Percentiles rank a stretch among this genome's conserved stretches.
Conservation (phyloP, 2,797 vertebrate genomes). For the Rhinella marina region DNA sequence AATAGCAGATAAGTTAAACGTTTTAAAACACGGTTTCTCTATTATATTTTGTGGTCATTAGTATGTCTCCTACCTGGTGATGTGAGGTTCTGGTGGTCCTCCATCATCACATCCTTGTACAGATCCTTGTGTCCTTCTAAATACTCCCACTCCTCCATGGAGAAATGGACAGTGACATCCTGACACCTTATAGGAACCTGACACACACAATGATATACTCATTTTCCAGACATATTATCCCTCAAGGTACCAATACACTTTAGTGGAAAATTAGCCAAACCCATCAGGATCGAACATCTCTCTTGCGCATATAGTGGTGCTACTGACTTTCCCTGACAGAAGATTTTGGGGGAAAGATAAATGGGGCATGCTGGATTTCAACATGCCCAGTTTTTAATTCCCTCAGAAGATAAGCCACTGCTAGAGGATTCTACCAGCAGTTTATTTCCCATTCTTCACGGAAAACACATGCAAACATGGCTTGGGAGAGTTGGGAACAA, state of each 20-base stretch:
- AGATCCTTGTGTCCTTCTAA: constrained; percentile 1
- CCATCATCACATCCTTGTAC: not conserved
- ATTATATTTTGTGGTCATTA: not conserved
- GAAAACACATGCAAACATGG: too few species aligned
- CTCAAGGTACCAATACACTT: not conserved
- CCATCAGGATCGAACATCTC: too few species aligned
- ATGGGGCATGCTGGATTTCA: too few species aligned
- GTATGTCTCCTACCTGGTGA: not conserved
- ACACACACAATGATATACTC: not conserved
- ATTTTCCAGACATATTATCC: not conserved
- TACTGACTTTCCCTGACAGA: too few species aligned
- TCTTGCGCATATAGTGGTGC: too few species aligned
- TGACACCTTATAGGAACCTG: not conserved
- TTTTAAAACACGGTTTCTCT: not conserved
- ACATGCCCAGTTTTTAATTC: too few species aligned
- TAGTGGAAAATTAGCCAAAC: too few species aligned
- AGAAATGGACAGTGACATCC: not conserved
- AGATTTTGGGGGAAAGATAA: too few species aligned
- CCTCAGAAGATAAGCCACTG: too few species aligned
- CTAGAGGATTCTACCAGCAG: too few species aligned
- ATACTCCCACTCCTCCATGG: constrained; percentile 17
- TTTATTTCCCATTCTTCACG: too few species aligned
- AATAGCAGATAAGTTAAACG: not conserved
- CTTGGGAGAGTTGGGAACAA: too few species aligned
- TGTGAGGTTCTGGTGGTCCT: not conserved